Evolutionary conservation across 1,140 invertebrate species (phyloP), one percentile per base, ranked within the genome.

Genomic region (Yoshiicerus persimilis): DNA sequence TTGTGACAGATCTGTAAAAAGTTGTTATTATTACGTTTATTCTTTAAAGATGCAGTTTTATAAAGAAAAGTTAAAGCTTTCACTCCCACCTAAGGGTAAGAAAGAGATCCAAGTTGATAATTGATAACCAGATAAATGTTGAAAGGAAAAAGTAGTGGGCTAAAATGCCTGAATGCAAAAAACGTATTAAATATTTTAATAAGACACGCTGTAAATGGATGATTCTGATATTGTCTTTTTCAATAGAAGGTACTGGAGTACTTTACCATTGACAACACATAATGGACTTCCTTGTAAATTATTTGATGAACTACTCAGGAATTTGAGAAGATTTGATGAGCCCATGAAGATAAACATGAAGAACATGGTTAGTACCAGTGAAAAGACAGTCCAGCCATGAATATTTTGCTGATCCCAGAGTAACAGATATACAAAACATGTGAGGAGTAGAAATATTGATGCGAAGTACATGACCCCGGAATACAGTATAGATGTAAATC

Each of bases 361-460:
- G 25, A 89, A 89, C 80, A 90, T 87, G 0, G 87, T 87, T 1
- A 39, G 30, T 20, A 86, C 83, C n/a, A 86, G 66, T 10, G 80
- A 66, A 8, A 85, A 87, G 0, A 89, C 80, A 1, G 89, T 88
- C 89, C 89, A 90, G 20, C 90, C 90, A 84, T 90, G 90, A 36
- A 90, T 39, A 39, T 88, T 89, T 39, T 89, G 90, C 27, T 88
- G 88, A 27, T 89, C 88, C 90, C 90, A 90, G 20, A 90, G 47
- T 11, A 89, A 10, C 11, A 84, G n/a, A 39, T 90, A 90, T 6
- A 89, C 88, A 10, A 89, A 4, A 23, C 39, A 86, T 6, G 90
- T 90, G 1, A 89, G 16, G 4, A 89, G 47, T 16, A 89, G 90
- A 70, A 90, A 90, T 13, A 89, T 62, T 0, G 90, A 86, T 2